phyloP scores from a whole-genome alignment of 2,888 invertebrate species.

The Caenorhabditis japonica region DNA sequence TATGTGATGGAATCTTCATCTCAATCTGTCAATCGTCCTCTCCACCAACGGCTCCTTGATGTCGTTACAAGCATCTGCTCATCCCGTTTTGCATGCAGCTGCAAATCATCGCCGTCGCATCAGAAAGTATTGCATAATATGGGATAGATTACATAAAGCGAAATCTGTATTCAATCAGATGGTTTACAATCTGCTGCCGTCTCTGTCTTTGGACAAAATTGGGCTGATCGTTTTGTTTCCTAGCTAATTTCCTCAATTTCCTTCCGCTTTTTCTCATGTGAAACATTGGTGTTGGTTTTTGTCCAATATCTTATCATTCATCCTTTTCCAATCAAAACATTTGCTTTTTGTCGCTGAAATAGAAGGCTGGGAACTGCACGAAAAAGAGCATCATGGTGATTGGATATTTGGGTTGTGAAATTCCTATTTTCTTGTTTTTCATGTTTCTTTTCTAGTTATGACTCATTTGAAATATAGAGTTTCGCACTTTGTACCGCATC shows the following conservation, averaged over 20 bases:
- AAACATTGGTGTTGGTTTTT: not conserved
- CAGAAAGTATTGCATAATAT: conserved; percentile 55
- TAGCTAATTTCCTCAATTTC: too few species aligned
- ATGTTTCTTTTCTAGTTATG: too few species aligned
- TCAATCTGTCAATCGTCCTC: conserved; percentile 14
- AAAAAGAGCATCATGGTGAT: too few species aligned
- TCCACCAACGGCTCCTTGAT: conserved; percentile 31
- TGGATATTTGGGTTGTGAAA: conserved; percentile 23
- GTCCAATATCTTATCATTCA: not conserved
- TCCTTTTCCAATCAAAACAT: not conserved
- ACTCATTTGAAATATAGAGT: too few species aligned
- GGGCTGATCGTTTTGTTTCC: not conserved
- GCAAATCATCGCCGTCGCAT: conserved; percentile 31
- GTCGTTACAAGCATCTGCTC: conserved; percentile 48
- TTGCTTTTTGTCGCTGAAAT: not conserved
- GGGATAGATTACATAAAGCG: conserved; percentile 52
- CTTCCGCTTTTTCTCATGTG: not conserved
- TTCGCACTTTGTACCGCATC: too few species aligned
- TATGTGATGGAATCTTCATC: conserved; percentile 45
- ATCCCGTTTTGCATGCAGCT: conserved; percentile 25
- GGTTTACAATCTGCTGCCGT: conserved; percentile 37
- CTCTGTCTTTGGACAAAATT: conserved; percentile 3
- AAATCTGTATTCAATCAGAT: conserved; percentile 45
- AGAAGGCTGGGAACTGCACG: too few species aligned
- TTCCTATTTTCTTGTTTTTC: too few species aligned